A percentile compares a stretch with the other conserved stretches of the same genome.
These are phyloP conservation scores for Hystrix cristata DNA, from an alignment of 2,113 vertebrate species.

Conservation along the genomic window DNA sequence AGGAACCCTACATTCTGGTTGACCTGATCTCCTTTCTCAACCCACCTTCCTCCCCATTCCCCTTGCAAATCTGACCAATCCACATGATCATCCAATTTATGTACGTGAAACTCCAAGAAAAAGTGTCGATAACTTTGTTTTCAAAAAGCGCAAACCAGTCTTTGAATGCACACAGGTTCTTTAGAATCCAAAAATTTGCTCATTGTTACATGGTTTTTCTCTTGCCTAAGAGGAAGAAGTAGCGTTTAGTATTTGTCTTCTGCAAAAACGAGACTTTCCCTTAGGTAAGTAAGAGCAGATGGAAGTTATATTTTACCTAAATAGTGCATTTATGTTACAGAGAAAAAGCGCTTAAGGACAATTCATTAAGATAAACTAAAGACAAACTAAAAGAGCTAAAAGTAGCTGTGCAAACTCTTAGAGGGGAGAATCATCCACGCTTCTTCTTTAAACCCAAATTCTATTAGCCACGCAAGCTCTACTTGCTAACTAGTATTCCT, in stretches of 20 bases:
- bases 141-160: not conserved
- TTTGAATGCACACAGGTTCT: not conserved
- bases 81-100: not conserved
- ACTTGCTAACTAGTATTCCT: not conserved
- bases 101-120: not conserved
- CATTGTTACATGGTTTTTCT: not conserved
- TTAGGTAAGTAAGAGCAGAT: not conserved
- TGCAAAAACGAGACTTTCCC: not conserved
- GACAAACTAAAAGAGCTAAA: not conserved
- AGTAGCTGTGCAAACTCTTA: not conserved
- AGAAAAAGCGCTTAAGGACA: not conserved
- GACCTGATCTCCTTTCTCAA: not conserved
- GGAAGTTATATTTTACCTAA: slow-evolving; percentile 53
- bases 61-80: not conserved
- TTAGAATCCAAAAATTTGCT: slow-evolving; percentile 14
- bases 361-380: not conserved
- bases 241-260: not conserved
- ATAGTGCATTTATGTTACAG: slow-evolving; percentile 42
- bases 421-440: not conserved
- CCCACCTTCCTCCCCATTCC: accelerated
- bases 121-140: not conserved
- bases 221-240: not conserved
- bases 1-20: not conserved
- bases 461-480: not conserved
- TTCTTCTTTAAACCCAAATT: not conserved